Conservation (phyloP, 2,888 invertebrate genomes). For the Mycalesis mineus region DNA sequence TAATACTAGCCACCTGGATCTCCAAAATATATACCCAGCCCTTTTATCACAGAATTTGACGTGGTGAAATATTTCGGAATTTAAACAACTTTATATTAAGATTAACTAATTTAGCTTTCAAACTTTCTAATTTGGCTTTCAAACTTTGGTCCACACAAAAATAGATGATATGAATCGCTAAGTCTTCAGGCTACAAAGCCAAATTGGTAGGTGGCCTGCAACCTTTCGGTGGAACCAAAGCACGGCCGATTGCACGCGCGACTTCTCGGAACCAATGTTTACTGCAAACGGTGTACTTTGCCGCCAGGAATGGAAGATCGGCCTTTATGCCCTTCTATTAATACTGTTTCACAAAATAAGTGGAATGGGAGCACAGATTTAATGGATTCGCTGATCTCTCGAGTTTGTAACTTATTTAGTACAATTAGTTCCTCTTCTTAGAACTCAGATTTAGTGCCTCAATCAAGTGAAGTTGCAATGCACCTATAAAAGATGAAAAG, state of each 20-base stretch:
- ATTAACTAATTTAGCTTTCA: too few species aligned
- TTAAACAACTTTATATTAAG: too few species aligned
- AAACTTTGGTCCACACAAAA: too few species aligned
- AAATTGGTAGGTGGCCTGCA: slow-evolving; percentile 14
- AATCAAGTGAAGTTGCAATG: too few species aligned
- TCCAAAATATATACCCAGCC: too few species aligned
- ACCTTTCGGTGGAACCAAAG: slow-evolving; percentile 14
- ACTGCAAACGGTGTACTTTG: slow-evolving; percentile 20
- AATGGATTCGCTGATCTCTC: slow-evolving; percentile 14
- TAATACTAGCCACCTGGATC: too few species aligned
- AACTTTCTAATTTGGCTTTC: too few species aligned
- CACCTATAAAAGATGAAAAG: too few species aligned
- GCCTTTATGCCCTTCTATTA: slow-evolving; percentile 12
- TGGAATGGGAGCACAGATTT: slow-evolving; percentile 2
- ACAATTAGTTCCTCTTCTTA: neutral
- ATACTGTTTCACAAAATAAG: slow-evolving; percentile 10
- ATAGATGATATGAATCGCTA: too few species aligned
- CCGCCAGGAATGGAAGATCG: slow-evolving; percentile 10
- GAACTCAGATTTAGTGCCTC: neutral
- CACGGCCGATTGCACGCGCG: slow-evolving; percentile 12
- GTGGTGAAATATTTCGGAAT: too few species aligned
- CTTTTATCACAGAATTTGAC: too few species aligned
- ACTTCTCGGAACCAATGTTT: slow-evolving; percentile 20
- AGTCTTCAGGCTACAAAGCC: too few species aligned
- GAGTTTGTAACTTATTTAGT: neutral